These are phyloP conservation scores for Magallana gigas DNA, from an alignment of 1,140 invertebrate genomes.

Conservation along the genomic window DNA sequence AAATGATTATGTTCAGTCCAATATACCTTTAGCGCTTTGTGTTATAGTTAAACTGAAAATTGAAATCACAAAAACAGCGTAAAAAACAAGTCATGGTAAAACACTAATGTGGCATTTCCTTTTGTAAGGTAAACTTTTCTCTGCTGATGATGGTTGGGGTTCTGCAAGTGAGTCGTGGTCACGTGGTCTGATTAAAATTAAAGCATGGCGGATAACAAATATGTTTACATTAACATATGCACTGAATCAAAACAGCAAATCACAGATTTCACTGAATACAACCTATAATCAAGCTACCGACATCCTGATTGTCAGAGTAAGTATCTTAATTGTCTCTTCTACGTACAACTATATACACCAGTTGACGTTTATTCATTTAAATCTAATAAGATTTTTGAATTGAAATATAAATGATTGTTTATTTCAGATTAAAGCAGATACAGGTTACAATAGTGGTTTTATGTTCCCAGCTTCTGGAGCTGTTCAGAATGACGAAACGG, in stretches of 20 bases:
- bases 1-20: too few relatives aligned
- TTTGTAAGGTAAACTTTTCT: conserved; percentile 32
- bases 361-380: too few relatives aligned
- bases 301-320: not conserved
- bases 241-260: not conserved
- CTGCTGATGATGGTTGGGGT: conserved; percentile 36
- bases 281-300: not conserved
- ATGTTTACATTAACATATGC: not conserved
- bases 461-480: conserved; percentile 41
- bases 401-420: too few relatives aligned
- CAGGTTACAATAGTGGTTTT: conserved; percentile 21
- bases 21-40: too few relatives aligned
- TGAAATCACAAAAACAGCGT: too few relatives aligned
- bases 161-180: not conserved
- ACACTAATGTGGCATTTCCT: not conserved
- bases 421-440: conserved; percentile 22
- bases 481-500: conserved; percentile 34
- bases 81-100: too few relatives aligned
- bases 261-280: not conserved
- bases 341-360: too few relatives aligned
- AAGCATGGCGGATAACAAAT: not conserved
- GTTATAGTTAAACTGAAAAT: too few relatives aligned
- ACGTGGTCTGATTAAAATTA: not conserved
- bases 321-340: not conserved
- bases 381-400: too few relatives aligned